Percentiles rank a stretch among this genome's conserved stretches.
Conservation (phyloP, 2,888 invertebrate genomes). For the Acanthosepion esculentum region DNA sequence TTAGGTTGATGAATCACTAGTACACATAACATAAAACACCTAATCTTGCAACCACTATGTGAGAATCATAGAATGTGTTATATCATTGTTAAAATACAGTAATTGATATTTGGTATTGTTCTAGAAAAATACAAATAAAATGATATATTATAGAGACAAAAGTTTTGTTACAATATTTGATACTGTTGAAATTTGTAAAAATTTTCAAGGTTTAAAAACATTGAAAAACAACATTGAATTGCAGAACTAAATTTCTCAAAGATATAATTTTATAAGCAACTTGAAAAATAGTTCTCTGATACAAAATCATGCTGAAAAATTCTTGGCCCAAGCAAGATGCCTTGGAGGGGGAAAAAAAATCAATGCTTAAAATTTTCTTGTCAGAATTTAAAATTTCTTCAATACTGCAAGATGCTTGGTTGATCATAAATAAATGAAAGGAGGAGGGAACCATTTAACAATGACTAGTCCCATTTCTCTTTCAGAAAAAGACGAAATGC, state of each 20-base stretch:
- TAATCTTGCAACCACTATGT: background rate
- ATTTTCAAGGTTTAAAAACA: background rate
- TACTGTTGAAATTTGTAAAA: background rate
- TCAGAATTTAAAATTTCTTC: background rate
- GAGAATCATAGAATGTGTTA: background rate
- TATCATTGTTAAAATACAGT: background rate
- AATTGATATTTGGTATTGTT: background rate
- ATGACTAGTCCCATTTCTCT: background rate
- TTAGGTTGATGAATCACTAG: background rate
- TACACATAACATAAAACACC: background rate
- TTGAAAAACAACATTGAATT: background rate
- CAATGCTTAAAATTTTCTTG: background rate
- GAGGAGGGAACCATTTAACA: background rate
- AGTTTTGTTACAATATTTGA: background rate
- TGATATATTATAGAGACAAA: background rate
- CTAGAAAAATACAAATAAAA: background rate
- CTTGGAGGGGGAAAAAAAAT: background rate
- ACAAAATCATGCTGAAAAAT: too few species aligned
- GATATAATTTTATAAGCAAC: background rate
- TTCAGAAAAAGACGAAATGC: background rate
- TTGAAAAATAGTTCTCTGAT: background rate
- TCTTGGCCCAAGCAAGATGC: too few species aligned
- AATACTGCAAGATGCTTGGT: background rate
- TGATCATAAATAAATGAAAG: background rate
- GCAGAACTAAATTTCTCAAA: background rate